A percentile compares a stretch with the other conserved stretches of the same genome.
These are phyloP conservation scores for Ylistrum balloti DNA, from an alignment of 1,140 invertebrate genomes.

Conservation along the genomic window DNA sequence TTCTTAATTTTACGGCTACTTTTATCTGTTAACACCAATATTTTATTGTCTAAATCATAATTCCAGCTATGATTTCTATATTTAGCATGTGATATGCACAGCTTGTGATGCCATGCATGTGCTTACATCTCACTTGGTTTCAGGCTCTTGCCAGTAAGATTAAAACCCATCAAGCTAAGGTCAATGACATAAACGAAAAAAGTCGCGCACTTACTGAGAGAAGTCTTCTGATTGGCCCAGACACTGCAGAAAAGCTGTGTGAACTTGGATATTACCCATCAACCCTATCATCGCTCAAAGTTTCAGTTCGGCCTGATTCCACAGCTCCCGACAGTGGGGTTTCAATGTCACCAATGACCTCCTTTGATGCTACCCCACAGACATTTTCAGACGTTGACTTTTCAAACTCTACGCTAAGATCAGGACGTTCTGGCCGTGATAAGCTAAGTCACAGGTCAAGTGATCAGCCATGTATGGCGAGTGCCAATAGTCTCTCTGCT, in stretches of 20 bases:
- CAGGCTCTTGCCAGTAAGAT: slow-evolving; percentile 81
- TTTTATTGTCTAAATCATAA: too few species aligned
- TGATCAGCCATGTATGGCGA: not conserved
- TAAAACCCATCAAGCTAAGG: slow-evolving; percentile 76
- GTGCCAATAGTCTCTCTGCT: slow-evolving; percentile 49
- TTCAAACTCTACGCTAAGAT: slow-evolving; percentile 45
- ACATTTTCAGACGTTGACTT: slow-evolving; percentile 51
- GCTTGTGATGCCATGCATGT: slow-evolving; percentile 50
- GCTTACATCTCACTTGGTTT: slow-evolving; percentile 64
- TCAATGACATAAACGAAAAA: slow-evolving; percentile 78
- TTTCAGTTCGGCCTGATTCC: not conserved
- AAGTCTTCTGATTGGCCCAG: slow-evolving; percentile 69
- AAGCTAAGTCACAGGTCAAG: not conserved
- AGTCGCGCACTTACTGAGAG: slow-evolving; percentile 70
- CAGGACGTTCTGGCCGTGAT: slow-evolving; percentile 21
- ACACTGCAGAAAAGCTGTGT: slow-evolving; percentile 44
- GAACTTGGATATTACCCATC: slow-evolving; percentile 51
- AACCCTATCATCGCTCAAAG: slow-evolving; percentile 52
- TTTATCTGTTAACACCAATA: too few species aligned
- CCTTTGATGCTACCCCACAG: slow-evolving; percentile 41
- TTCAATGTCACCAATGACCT: slow-evolving; percentile 51
- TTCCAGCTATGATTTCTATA: slow-evolving; percentile 51
- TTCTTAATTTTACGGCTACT: too few species aligned
- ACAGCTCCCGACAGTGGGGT: slow-evolving; percentile 56
- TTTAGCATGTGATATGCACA: not conserved